Conservation (phyloP, 2,797 vertebrate genomes). For the Neosilurus mollespiculum region DNA sequence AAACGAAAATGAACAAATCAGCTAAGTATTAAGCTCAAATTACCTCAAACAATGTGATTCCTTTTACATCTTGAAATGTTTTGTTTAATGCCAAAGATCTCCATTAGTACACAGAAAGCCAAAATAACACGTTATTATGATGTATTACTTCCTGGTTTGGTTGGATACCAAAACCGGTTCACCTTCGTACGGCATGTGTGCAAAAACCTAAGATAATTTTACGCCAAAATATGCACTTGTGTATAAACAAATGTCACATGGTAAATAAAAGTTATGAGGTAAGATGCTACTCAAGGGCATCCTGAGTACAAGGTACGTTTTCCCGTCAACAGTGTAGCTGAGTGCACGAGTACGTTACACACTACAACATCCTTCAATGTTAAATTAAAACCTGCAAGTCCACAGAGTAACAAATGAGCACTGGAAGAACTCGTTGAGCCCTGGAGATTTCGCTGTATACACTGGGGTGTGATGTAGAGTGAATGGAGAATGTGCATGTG, state of each 20-base stretch:
- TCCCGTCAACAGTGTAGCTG: neutral
- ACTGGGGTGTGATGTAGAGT: neutral
- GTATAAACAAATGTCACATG: neutral
- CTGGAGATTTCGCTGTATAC: neutral
- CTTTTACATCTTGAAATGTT: too few relatives aligned
- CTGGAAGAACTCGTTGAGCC: neutral
- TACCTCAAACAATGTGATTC: too few relatives aligned
- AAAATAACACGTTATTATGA: too few relatives aligned
- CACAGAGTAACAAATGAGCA: neutral
- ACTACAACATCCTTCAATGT: neutral
- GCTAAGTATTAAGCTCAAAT: too few relatives aligned
- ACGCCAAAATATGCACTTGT: too few relatives aligned
- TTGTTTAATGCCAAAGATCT: too few relatives aligned
- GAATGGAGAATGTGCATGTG: constrained; percentile 18
- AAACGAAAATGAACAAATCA: too few relatives aligned
- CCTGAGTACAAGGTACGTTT: neutral
- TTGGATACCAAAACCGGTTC: too few relatives aligned
- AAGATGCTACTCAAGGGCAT: neutral
- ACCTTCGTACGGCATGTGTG: too few relatives aligned
- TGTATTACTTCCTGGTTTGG: too few relatives aligned
- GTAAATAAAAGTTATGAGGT: neutral
- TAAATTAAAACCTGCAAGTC: neutral
- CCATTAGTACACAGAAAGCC: too few relatives aligned
- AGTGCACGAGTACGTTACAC: neutral
- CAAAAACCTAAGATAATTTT: too few relatives aligned